Conservation (phyloP, 2,888 invertebrate genomes). For the Adelognathus sp. region DNA sequence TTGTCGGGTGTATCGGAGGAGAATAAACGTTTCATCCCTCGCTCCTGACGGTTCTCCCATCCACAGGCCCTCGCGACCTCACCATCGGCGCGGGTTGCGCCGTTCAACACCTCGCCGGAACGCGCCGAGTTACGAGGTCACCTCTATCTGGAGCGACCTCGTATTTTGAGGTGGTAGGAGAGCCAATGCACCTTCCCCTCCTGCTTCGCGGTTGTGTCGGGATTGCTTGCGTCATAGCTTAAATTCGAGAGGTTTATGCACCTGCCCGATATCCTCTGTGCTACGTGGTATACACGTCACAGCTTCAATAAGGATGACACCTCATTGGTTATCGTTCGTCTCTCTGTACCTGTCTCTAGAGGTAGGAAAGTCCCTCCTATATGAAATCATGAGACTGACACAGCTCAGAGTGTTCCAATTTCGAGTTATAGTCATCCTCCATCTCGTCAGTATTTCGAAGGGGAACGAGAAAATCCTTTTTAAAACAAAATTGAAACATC, state of each 20-base stretch:
- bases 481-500: too few species aligned
- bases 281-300: background rate
- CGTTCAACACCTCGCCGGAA: constrained; percentile 36
- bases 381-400: background rate
- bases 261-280: constrained; percentile 19
- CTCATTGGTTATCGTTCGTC: background rate
- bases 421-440: background rate
- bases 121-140: constrained; percentile 64
- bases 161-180: constrained; percentile 65
- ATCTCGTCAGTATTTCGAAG: background rate
- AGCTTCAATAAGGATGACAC: constrained; percentile 15
- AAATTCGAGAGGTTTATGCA: constrained; percentile 46
- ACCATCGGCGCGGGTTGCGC: background rate
- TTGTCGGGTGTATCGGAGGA: constrained; percentile 10
- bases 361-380: constrained; percentile 22
- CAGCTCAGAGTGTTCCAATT: background rate
- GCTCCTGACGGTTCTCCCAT: constrained; percentile 18
- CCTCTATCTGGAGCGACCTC: constrained; percentile 68
- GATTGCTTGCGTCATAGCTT: constrained; percentile 57
- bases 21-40: constrained; percentile 23
- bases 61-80: constrained; percentile 21
- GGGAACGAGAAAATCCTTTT: too few species aligned
- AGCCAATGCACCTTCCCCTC: constrained; percentile 14
- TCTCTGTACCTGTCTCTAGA: background rate
- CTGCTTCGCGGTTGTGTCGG: constrained; percentile 46